Conservation (phyloP, 2,888 invertebrate species). For the Syrphus vitripennis region DNA sequence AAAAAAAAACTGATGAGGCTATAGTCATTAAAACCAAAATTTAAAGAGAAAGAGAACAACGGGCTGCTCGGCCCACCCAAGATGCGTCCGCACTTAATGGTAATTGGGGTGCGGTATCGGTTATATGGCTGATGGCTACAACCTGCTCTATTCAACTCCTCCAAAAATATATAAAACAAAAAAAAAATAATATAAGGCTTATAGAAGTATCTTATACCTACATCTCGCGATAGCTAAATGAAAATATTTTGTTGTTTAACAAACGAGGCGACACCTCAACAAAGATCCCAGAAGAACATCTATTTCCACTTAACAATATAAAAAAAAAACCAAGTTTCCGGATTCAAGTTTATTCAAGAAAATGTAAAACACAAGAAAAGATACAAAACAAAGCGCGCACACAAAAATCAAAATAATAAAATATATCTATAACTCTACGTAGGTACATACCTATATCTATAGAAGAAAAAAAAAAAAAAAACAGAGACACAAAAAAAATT, state of each 20-base stretch:
- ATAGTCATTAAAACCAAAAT: constrained; percentile 44
- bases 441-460: too few relatives aligned
- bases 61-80: constrained; percentile 62
- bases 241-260: constrained; percentile 71
- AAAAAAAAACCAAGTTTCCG: constrained; percentile 61
- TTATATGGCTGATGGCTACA: constrained; percentile 26
- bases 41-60: constrained; percentile 30
- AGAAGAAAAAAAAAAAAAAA: background rate
- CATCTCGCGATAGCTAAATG: constrained; percentile 67
- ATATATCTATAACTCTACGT: background rate
- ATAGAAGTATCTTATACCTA: constrained; percentile 9
- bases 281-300: constrained; percentile 65
- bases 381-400: constrained; percentile 58
- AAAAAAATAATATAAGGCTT: background rate
- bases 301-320: constrained; percentile 67
- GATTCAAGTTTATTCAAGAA: constrained; percentile 71
- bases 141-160: constrained; percentile 65
- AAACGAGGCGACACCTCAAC: constrained; percentile 72
- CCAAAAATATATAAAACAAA: constrained; percentile 16
- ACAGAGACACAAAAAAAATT: constrained; percentile 6
- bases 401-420: constrained; percentile 11
- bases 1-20: constrained; percentile 38
- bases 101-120: constrained; percentile 69
- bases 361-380: constrained; percentile 67
- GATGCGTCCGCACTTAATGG: constrained; percentile 66